Percentiles rank a stretch among this genome's conserved stretches.
Conservation (phyloP, 2,113 vertebrate genomes). For the Stercorarius parasiticus region DNA sequence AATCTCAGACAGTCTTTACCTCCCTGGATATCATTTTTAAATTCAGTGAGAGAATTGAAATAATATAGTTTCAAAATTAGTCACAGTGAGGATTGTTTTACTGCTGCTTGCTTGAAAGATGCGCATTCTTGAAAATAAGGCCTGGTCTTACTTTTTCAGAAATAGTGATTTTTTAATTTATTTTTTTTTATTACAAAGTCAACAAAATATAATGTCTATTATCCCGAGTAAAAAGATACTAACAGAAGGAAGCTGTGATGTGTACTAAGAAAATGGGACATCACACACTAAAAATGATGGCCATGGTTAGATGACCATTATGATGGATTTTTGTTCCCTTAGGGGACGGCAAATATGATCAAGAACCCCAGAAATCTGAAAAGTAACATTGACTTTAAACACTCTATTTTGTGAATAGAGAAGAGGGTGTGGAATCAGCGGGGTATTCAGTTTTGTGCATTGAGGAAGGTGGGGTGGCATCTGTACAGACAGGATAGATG, state of each 20-base stretch:
- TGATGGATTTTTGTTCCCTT: not conserved
- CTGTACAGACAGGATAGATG: not conserved
- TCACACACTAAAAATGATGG: not conserved
- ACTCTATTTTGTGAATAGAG: not conserved
- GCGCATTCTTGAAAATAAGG: not conserved
- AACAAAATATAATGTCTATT: not conserved
- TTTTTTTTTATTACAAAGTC: not conserved
- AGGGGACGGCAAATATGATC: not conserved
- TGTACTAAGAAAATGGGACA: not conserved
- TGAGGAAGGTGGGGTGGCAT: not conserved
- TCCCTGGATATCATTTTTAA: not conserved
- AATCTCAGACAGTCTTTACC: not conserved
- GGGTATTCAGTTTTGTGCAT: not conserved
- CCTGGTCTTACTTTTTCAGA: not conserved
- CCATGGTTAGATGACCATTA: not conserved
- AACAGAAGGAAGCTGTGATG: not conserved
- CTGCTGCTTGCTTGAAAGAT: not conserved
- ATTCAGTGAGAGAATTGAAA: not conserved
- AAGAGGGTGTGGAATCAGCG: not conserved
- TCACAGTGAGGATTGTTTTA: not conserved
- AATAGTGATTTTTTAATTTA: not conserved
- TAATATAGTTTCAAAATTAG: not conserved
- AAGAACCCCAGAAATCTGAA: not conserved
- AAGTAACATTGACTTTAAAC: not conserved
- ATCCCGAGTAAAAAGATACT: not conserved